A percentile compares a stretch with the other conserved stretches of the same genome.
Conservation (phyloP, 1,140 invertebrate species). For the Leucophenga varia region DNA sequence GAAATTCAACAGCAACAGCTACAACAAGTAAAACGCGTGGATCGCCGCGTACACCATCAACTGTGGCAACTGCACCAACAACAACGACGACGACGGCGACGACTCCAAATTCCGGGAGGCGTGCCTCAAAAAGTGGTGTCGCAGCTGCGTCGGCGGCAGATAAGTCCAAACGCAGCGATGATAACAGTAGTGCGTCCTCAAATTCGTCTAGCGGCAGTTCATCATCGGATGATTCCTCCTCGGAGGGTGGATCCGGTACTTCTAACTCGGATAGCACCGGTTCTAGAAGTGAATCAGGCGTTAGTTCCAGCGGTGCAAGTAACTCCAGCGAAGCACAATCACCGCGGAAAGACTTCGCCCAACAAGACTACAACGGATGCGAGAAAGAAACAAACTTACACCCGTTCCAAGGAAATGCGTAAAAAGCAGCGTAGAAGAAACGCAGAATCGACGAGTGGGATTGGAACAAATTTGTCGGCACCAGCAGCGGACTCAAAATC, state of each 20-base stretch:
- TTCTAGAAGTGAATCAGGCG: conserved; percentile 32
- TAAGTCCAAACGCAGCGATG: conserved; percentile 12
- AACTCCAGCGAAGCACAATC: conserved; percentile 13
- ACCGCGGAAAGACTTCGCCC: conserved; percentile 8
- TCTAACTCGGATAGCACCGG: conserved; percentile 22
- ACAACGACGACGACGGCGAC: conserved; percentile 12
- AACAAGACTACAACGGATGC: conserved; percentile 14
- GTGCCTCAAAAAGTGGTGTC: conserved; percentile 45
- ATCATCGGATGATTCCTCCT: conserved; percentile 47
- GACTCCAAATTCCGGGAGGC: conserved; percentile 38
- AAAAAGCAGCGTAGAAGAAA: conserved; percentile 58
- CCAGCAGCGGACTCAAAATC: conserved; percentile 36
- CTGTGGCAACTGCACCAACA: conserved; percentile 12
- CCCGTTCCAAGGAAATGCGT: conserved; percentile 38
- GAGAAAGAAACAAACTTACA: conserved; percentile 39
- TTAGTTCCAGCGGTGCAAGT: conserved; percentile 16
- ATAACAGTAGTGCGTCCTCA: conserved; percentile 34
- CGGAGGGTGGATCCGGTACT: conserved; percentile 24
- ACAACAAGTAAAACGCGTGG: conserved; percentile 1
- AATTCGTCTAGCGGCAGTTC: conserved; percentile 44
- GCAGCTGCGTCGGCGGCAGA: conserved; percentile 27
- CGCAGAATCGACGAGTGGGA: conserved; percentile 30
- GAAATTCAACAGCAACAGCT: conserved; percentile 9
- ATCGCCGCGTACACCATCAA: conserved; percentile 17
- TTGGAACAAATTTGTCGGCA: conserved; percentile 16